These are phyloP conservation scores for Pseudachorutes palmiensis DNA, from an alignment of 1,140 invertebrate species.

Conservation along the genomic window DNA sequence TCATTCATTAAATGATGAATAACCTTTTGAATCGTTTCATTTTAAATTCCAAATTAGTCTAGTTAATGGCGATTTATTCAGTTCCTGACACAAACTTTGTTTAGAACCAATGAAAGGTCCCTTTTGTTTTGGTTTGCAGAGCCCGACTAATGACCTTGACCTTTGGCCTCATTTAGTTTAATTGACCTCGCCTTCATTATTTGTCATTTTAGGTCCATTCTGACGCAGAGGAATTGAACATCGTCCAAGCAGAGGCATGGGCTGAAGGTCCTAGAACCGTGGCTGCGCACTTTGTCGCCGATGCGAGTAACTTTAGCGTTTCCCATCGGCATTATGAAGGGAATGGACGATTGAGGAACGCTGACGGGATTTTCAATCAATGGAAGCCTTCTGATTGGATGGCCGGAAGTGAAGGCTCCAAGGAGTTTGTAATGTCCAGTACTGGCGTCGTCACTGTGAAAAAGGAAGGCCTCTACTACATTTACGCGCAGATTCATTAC, in stretches of 20 bases:
- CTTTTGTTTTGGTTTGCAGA: neutral
- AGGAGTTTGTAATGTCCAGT: slow-evolving; percentile 41
- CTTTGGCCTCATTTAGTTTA: slow-evolving; percentile 8
- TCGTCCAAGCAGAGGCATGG: slow-evolving; percentile 37
- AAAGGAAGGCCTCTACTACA: slow-evolving; percentile 54
- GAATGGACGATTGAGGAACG: slow-evolving; percentile 48
- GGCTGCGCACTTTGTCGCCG: slow-evolving; percentile 32
- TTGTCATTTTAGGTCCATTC: too few relatives aligned
- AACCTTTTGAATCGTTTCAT: neutral
- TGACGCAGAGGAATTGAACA: slow-evolving; percentile 26
- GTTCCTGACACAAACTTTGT: too few relatives aligned
- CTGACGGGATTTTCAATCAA: slow-evolving; percentile 45
- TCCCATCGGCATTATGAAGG: slow-evolving; percentile 40
- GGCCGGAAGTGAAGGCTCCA: slow-evolving; percentile 36
- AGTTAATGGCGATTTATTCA: too few relatives aligned
- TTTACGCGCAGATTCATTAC: slow-evolving; percentile 53
- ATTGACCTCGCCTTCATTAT: too few relatives aligned
- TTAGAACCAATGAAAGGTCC: neutral
- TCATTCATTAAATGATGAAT: neutral
- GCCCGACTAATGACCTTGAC: slow-evolving; percentile 4
- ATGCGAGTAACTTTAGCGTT: slow-evolving; percentile 31
- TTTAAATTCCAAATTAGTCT: too few relatives aligned
- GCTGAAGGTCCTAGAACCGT: slow-evolving; percentile 29
- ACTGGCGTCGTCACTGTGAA: slow-evolving; percentile 49
- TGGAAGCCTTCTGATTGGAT: slow-evolving; percentile 49